Base-by-base conservation (phyloP, 2,113 vertebrate genomes). In the Ictidomys tridecemlineatus region DNA sequence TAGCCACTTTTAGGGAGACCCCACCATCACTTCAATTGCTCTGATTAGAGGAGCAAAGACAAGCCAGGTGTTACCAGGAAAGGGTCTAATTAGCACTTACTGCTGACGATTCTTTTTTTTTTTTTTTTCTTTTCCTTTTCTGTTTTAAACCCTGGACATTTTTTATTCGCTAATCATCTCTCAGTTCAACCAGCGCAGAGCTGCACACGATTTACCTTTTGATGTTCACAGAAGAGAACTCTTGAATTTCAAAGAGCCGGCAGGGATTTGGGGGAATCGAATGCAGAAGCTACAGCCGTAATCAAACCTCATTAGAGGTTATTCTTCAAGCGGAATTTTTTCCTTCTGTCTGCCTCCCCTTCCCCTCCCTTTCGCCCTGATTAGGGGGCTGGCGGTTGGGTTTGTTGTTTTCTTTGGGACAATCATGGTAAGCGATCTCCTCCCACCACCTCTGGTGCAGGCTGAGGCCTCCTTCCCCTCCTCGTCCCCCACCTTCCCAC, bases 281-380 rank as follows among this genome's bases (percentile, higher is more conserved):
- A 96, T 98, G 98, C n/a, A 10, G 98, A 98, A 98, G 97, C 98
- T 18, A 79, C 96, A 94, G 97, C 83, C 73, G 95, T 98, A 98
- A 99, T 99, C 98, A 99, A 98, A 98, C 96, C 98, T 99, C 98
- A 98, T 99, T 99, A 98, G 98, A 95, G 96, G 97, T 98, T 98
- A 98, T 99, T 99, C 98, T 98, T 99, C 97, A 93, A 98, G 97
- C 96, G 96, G 98, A 97, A 94, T 97, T 97, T 97, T 97, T 97
- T 94, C 93, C 96, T 97, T 53, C 67, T 87, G 63, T 51, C 95
- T 53, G 91, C 95, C 92, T 92, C 90, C 58, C 51, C 82, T 74
- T 42, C 77, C 61, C 73, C 34, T 48, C 98, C 96, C 45, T 45
- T 45, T 45, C 96, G 89, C 93, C 87, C 85, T 98, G 98, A 98